These are phyloP conservation scores for Ennomos erosarius DNA, from an alignment of 2,888 invertebrate species.

Conservation along the genomic window DNA sequence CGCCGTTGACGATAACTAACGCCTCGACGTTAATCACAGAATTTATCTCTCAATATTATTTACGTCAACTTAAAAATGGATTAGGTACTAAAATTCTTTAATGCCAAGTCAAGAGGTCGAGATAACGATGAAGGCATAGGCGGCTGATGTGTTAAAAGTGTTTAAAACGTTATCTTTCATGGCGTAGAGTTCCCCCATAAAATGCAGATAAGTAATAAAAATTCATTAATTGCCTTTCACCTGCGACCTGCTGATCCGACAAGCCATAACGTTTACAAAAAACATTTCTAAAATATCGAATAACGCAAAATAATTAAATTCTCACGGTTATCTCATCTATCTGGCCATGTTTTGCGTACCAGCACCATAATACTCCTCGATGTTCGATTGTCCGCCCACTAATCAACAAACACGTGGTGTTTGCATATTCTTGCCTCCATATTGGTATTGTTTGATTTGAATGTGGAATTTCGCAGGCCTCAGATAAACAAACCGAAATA, in stretches of 20 bases:
- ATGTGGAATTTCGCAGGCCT: constrained; percentile 39
- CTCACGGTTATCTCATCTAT: constrained; percentile 48
- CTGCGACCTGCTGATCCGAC: constrained; percentile 1
- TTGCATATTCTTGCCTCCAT: constrained; percentile 29
- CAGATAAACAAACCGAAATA: constrained; percentile 31
- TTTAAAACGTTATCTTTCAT: background rate
- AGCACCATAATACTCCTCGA: constrained; percentile 37
- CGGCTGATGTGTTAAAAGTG: constrained; percentile 24
- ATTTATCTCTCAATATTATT: constrained; percentile 67
- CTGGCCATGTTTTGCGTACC: constrained; percentile 40
- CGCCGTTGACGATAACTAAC: constrained; percentile 57
- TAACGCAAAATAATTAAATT: constrained; percentile 41
- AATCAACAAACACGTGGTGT: constrained; percentile 43
- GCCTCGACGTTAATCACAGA: constrained; percentile 57
- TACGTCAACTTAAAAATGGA: constrained; percentile 61
- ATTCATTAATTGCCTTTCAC: constrained; percentile 18
- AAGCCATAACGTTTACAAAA: too few species aligned
- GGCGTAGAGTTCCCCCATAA: constrained; percentile 3
- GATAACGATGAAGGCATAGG: constrained; percentile 28
- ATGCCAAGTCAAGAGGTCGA: constrained; percentile 41
- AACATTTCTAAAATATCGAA: constrained; percentile 23
- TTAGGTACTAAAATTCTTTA: constrained; percentile 50
- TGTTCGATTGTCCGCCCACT: constrained; percentile 39
- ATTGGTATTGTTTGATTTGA: constrained; percentile 28
- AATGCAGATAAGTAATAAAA: constrained; percentile 5